Evolutionary conservation across 2,888 invertebrate genomes (phyloP), one percentile per base, ranked within the genome.

Genomic region (Drosophila diplacantha): DNA sequence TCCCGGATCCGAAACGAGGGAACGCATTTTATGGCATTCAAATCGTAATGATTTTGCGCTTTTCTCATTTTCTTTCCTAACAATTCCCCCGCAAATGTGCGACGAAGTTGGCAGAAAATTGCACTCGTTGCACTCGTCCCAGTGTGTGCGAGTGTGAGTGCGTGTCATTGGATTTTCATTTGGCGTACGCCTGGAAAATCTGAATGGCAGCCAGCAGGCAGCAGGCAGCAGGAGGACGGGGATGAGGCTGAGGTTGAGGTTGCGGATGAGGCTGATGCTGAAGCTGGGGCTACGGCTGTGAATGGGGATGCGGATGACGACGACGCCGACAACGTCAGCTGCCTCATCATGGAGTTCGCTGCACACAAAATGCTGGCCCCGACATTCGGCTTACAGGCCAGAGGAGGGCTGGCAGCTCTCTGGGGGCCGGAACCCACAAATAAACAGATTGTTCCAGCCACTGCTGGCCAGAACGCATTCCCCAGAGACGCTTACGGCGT

Each of bases 41-140:
- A 74, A 73, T 74, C 68, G 68, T 74, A 74, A 73, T 73, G 69
- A 68, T 74, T 74, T 73, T 74, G 64, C 64, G 68, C 61, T 72
- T 71, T 65, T 57, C 72, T 60, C 56, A 74, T 73, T 72, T 74
- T 66, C 74, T 62, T 32, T 54, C 57, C 56, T 52, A 60, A 73
- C 73, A 61, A 64, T 64, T 70, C 60, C 31, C 39, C 61, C 72
- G 52, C 72, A 74, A 74, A 73, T 74, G 72, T 64, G 68, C 66
- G 71, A 57, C 73, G 34, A 70, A 65, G 53, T 61, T 56, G 69
- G 41, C 63, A 58, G 68, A 64, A 72, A 73, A 74, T 74, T 73
- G 72, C 63, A 74, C 72, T 71, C 61, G 37, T 22, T 47, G 52
- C 57, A 35, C 24, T 32, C 49, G 49, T 51, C 51, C 54, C 38